Percentiles rank a stretch among this genome's conserved stretches.
These are phyloP conservation scores for Caenorhabditis briggsae DNA, from an alignment of 1,140 invertebrate species.

Conservation along the genomic window DNA sequence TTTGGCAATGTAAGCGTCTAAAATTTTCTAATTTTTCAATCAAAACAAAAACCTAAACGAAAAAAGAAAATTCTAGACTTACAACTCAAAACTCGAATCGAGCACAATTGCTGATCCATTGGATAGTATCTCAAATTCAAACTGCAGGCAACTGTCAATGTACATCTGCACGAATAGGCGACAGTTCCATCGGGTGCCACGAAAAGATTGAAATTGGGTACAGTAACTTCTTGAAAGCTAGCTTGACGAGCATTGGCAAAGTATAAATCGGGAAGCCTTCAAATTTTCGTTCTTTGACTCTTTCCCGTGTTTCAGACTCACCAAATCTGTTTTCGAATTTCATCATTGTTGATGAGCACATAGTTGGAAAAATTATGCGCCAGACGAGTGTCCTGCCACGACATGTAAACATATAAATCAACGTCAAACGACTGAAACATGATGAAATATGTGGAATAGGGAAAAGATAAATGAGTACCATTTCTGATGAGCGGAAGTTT, in stretches of 20 bases:
- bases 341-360: conserved; percentile 73
- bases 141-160: conserved; percentile 61
- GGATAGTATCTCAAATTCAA: conserved; percentile 70
- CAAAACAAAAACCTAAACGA: too few species aligned
- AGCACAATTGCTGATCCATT: conserved; percentile 75
- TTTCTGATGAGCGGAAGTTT: conserved; percentile 72
- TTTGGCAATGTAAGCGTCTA: conserved; percentile 76
- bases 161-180: conserved; percentile 79
- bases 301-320: not conserved
- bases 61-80: conserved; percentile 51
- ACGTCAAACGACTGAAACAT: conserved; percentile 76
- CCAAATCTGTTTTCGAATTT: conserved; percentile 74
- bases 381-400: conserved; percentile 72
- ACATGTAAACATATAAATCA: conserved; percentile 75
- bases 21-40: conserved; percentile 21
- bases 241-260: conserved; percentile 74
- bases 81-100: conserved; percentile 70
- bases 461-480: conserved; percentile 63
- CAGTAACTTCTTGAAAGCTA: conserved; percentile 74
- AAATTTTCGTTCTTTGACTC: conserved; percentile 67
- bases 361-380: conserved; percentile 72
- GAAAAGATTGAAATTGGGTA: conserved; percentile 78
- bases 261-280: conserved; percentile 81
- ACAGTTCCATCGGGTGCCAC: conserved; percentile 78
- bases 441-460: conserved; percentile 6